Evolutionary conservation across 2,797 vertebrate species (phyloP), one percentile per base, ranked within the genome.

Genomic region (Gymnothorax reevesii): DNA sequence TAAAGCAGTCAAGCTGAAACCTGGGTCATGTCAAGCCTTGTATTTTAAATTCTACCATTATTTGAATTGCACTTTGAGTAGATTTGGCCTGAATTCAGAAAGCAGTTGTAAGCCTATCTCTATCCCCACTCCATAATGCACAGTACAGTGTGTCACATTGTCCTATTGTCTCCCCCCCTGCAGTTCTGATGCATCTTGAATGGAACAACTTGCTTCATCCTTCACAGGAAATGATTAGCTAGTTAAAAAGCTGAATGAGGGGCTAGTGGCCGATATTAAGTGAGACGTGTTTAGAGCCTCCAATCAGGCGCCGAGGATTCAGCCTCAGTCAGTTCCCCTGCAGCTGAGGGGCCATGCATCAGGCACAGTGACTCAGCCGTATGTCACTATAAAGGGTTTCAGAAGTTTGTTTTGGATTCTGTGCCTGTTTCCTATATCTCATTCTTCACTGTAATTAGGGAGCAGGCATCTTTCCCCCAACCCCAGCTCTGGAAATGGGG

Each of bases 361-460:
- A 69, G 64, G 64, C 64, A 8, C 5, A n/a, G 25, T 69, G 22
- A 69, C 25, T 69, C 25, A 69, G 25, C 5, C 22, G 9, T 69
- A 69, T 25, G 64, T 69, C 64, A 69, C 22, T n/a, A 69, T 69
- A 25, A 69, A 69, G 25, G 64, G 8, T 69, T 69, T 69, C 25
- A 17, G n/a, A 69, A 69, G n/a, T 69, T 69, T 69, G 6, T 69
- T 69, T 69, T 25, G 22, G 64, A 69, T 22, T 10, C 22, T n/a
- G 25, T 69, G 64, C 22, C n/a, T n/a, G 22, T 25, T 69, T 69
- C n/a, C 9, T 13, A 7, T 17, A n/a, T 6, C 22, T 69, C 64
- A 69, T 69, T 69, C 64, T 69, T 69, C 64, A 69, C 25, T 69
- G 64, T 25, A 69, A 69, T 69, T 69, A 69, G 64, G 64, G 22